These are phyloP conservation scores for Pteria penguin DNA, from an alignment of 2,888 invertebrate genomes.

Conservation along the genomic window DNA sequence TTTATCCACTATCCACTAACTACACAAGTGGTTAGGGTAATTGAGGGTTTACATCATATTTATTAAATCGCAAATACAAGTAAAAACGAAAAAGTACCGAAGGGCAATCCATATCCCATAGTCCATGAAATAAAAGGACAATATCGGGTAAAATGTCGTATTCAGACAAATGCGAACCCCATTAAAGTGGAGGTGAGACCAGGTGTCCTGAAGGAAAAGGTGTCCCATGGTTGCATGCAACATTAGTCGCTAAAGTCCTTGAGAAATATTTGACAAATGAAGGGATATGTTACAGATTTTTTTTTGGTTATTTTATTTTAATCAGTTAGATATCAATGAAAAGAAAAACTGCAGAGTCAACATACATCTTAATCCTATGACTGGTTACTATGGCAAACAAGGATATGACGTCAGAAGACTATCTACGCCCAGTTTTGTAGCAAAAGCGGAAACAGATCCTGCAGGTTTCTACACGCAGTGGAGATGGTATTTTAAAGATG, in stretches of 20 bases:
- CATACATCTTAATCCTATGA: background rate
- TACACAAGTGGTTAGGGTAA: too few species aligned
- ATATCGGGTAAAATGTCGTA: too few species aligned
- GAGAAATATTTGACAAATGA: too few species aligned
- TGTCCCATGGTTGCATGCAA: background rate
- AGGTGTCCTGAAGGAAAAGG: background rate
- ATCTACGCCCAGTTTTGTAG: background rate
- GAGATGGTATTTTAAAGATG: background rate
- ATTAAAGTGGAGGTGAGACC: background rate
- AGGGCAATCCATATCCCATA: too few species aligned
- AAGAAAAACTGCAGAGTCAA: background rate
- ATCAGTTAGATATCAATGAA: background rate
- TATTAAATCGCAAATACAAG: too few species aligned
- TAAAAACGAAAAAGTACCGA: too few species aligned
- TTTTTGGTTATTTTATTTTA: background rate
- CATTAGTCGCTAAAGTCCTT: too few species aligned
- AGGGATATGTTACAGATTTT: too few species aligned
- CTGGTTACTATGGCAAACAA: background rate
- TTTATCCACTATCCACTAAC: too few species aligned
- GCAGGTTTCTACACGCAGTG: background rate
- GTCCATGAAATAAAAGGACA: too few species aligned
- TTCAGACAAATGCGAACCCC: too few species aligned
- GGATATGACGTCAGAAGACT: background rate
- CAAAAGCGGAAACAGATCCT: background rate
- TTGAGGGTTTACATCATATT: too few species aligned